Evolutionary conservation across 2,888 invertebrate genomes (phyloP), one percentile per base, ranked within the genome.

Genomic region (Acleris holmiana): DNA sequence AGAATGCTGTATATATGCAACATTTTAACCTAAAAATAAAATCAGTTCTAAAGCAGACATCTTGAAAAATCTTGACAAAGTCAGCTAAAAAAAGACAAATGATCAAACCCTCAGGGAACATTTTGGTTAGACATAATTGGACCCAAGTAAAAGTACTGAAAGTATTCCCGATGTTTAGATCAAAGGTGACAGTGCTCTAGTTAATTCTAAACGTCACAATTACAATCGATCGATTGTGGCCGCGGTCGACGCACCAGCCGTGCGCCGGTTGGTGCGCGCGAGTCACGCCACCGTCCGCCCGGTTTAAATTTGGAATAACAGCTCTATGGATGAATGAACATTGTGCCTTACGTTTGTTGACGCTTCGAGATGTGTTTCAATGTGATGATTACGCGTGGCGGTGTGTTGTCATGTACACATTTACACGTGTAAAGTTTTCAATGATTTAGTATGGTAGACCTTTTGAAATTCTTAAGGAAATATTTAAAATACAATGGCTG

Each of bases 301-400:
- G 78, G 83, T 86, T 84, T 89, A 89, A 84, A 87, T 89, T 89
- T 89, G 87, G 88, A 86, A 83, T 83, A 48, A 57, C 35, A 23
- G 19, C 25, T 15, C 23, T 19, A 75, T 78, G 80, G 76, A 76
- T 73, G 76, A 72, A 73, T 67, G 70, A 73, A 72, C 75, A 51
- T 44, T 40, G 46, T 18, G 29, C 29, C 50, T 49, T 50, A 62
- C 50, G 54, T 40, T 54, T 63, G 58, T 58, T 64, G 53, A 64
- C 63, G 53, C 21, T 49, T 46, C 25, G 50, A 44, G n/a, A 47
- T 40, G 18, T 21, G 40, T 35, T 53, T 53, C 35, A 21, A 53
- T 40, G 53, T 8, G 18, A 13, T 35, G 44, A 5, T n/a, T 44
- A n/a, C 17, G 44, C 13, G 44, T 41, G 41, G 13, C 13, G n/a